phyloP scores from a whole-genome alignment of 1,140 invertebrate genomes.

The Andrena cerasifolii region DNA sequence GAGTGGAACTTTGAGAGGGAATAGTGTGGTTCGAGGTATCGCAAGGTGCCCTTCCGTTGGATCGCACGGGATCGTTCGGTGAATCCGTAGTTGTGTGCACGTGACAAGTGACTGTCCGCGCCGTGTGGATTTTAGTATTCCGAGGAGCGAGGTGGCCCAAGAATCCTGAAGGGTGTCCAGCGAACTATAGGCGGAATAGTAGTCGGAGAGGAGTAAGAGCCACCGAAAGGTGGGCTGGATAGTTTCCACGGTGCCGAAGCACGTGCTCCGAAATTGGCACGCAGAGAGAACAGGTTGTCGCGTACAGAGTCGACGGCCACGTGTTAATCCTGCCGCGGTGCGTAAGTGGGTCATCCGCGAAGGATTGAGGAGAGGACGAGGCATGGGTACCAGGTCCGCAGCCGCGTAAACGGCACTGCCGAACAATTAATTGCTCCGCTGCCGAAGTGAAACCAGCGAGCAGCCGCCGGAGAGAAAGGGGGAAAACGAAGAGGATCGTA shows the following conservation, averaged over 20 bases:
- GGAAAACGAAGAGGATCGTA: conserved; percentile 29
- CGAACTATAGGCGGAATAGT: neutral
- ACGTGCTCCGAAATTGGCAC: conserved; percentile 20
- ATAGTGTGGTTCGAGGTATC: too few relatives aligned
- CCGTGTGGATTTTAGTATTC: too few relatives aligned
- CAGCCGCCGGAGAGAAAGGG: neutral
- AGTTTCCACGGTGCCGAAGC: neutral
- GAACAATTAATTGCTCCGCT: conserved; percentile 35
- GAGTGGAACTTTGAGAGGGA: neutral
- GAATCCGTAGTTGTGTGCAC: too few relatives aligned
- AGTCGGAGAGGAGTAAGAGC: too few relatives aligned
- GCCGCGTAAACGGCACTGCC: neutral
- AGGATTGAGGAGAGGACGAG: neutral
- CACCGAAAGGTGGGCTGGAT: too few relatives aligned
- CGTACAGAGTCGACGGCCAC: neutral
- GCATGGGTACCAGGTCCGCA: neutral
- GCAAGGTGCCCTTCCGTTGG: too few relatives aligned
- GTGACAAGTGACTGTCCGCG: too few relatives aligned
- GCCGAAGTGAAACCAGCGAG: conserved; percentile 21
- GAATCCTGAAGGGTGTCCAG: neutral
- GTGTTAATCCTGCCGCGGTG: neutral
- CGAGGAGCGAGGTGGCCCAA: too few relatives aligned
- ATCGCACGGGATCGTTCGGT: neutral
- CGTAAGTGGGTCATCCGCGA: neutral
- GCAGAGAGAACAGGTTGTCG: conserved; percentile 18